Percentiles rank a stretch among this genome's conserved stretches.
phyloP scores from a whole-genome alignment of 1,140 invertebrate genomes.

The Drosophila tropicalis region DNA sequence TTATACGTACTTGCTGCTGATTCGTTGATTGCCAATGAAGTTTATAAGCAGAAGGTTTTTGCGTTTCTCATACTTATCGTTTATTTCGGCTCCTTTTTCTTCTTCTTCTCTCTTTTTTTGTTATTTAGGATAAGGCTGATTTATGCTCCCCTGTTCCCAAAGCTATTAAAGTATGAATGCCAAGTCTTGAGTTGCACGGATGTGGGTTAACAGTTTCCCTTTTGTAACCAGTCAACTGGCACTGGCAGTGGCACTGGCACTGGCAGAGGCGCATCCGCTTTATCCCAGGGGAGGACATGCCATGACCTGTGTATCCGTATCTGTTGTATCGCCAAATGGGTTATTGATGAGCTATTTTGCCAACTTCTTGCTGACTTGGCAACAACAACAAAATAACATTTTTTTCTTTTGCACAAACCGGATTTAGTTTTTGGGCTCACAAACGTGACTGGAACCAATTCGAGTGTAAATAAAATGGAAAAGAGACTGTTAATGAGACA shows the following conservation, averaged over 20 bases:
- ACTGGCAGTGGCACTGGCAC: constrained; percentile 32
- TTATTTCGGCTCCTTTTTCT: constrained; percentile 28
- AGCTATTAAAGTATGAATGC: constrained; percentile 39
- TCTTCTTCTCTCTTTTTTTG: constrained; percentile 25
- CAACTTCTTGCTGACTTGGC: constrained; percentile 55
- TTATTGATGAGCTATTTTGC: constrained; percentile 79
- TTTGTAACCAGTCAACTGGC: constrained; percentile 35
- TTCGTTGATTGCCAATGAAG: constrained; percentile 66
- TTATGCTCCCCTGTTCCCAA: constrained; percentile 38
- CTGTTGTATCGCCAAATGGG: constrained; percentile 67
- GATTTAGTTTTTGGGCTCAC: constrained; percentile 44
- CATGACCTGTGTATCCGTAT: constrained; percentile 7
- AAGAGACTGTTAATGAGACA: constrained; percentile 44
- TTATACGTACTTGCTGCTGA: constrained; percentile 32
- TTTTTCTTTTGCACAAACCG: constrained; percentile 15
- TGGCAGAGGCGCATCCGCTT: constrained; percentile 45
- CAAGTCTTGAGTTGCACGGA: constrained; percentile 35
- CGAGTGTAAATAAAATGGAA: constrained; percentile 20
- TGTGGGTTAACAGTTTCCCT: constrained; percentile 28
- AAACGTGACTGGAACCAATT: constrained; percentile 59
- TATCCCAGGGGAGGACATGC: constrained; percentile 53
- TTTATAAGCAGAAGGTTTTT: constrained; percentile 51
- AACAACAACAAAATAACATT: constrained; percentile 57
- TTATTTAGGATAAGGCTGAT: constrained; percentile 27
- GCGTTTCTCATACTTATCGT: constrained; percentile 29